Percentiles rank a stretch among this genome's conserved stretches.
These are phyloP conservation scores for Oncorhynchus masou DNA, from an alignment of 2,113 vertebrate genomes.

Conservation along the genomic window DNA sequence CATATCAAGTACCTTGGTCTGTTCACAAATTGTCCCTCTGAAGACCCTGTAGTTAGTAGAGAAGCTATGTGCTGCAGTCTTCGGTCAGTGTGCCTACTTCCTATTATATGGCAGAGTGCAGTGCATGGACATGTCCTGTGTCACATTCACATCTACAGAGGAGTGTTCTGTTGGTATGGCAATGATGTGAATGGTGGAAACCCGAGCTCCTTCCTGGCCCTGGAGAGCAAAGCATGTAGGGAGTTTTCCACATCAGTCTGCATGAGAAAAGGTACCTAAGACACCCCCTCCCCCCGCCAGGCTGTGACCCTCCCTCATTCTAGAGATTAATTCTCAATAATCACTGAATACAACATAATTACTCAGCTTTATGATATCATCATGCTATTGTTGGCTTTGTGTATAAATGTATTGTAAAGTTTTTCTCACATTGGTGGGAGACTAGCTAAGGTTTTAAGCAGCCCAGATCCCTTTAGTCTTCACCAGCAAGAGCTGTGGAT, in stretches of 20 bases:
- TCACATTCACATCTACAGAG: slow-evolving; percentile 86
- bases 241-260: slow-evolving; percentile 59
- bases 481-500: background rate
- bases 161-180: slow-evolving; percentile 59
- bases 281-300: background rate
- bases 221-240: slow-evolving; percentile 74
- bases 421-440: too few relatives aligned
- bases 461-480: background rate
- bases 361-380: background rate
- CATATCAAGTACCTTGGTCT: background rate
- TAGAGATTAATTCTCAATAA: background rate
- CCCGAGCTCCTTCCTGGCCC: slow-evolving; percentile 73
- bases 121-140: slow-evolving; percentile 69
- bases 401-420: background rate
- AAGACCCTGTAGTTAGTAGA: slow-evolving; percentile 15
- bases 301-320: background rate
- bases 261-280: slow-evolving; percentile 58
- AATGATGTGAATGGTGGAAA: slow-evolving; percentile 87
- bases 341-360: background rate
- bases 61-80: slow-evolving; percentile 87
- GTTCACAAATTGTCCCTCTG: background rate
- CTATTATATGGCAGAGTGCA: slow-evolving; percentile 76
- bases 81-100: slow-evolving; percentile 65
- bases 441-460: background rate
- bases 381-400: background rate